phyloP scores from a whole-genome alignment of 1,140 invertebrate genomes.

The Aporrectodea caliginosa region DNA sequence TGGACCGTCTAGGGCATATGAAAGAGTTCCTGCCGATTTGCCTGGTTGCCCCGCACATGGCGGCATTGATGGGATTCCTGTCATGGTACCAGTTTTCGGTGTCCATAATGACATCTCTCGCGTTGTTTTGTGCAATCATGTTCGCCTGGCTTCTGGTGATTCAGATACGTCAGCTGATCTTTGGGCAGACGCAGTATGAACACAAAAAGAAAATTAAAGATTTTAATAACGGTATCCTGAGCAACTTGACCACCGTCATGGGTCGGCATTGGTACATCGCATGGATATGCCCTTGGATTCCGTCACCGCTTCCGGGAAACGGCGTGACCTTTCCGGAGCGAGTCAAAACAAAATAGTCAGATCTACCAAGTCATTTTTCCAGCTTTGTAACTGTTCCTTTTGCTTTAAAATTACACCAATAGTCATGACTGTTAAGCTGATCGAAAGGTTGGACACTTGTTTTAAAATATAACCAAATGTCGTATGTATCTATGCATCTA shows the following conservation, averaged over 20 bases:
- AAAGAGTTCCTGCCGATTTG: conserved; percentile 34
- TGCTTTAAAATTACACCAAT: too few species aligned
- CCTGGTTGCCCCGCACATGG: conserved; percentile 41
- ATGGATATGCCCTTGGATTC: conserved; percentile 70
- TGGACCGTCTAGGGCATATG: conserved; percentile 22
- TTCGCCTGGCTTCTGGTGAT: conserved; percentile 40
- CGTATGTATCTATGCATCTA: too few species aligned
- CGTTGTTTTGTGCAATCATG: conserved; percentile 36
- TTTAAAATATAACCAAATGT: too few species aligned
- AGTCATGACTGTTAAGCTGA: too few species aligned
- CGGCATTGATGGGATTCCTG: conserved; percentile 38
- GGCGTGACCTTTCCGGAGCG: not conserved
- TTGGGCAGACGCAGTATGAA: conserved; percentile 44
- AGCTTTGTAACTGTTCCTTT: too few species aligned
- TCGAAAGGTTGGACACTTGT: too few species aligned
- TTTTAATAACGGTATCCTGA: conserved; percentile 24
- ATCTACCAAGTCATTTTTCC: too few species aligned
- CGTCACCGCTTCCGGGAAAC: conserved; percentile 62
- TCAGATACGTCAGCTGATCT: conserved; percentile 37
- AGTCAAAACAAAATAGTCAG: not conserved
- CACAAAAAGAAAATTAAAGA: conserved; percentile 37
- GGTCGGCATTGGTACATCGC: conserved; percentile 70
- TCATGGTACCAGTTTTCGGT: conserved; percentile 38
- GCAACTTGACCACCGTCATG: conserved; percentile 68
- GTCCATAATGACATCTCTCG: conserved; percentile 37